phyloP scores from a whole-genome alignment of 2,888 invertebrate genomes.

The Andrena chrysosceles region DNA sequence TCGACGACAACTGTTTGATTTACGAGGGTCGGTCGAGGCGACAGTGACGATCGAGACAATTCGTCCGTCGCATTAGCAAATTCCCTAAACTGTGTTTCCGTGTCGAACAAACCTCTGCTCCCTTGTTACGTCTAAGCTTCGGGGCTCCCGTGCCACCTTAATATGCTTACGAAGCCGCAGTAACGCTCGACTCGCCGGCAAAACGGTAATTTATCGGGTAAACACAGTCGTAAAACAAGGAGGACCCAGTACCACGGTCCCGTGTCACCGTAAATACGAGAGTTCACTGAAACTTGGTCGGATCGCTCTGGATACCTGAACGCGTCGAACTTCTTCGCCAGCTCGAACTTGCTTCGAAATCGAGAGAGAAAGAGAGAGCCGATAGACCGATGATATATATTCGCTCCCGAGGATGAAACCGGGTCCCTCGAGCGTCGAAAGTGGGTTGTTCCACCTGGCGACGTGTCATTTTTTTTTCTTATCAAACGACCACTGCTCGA shows the following conservation, averaged over 20 bases:
- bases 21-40: conserved; percentile 35
- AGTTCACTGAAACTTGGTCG: conserved; percentile 52
- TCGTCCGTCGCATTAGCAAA: conserved; percentile 47
- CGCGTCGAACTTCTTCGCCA: conserved; percentile 16
- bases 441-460: conserved; percentile 35
- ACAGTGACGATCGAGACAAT: conserved; percentile 53
- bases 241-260: conserved; percentile 13
- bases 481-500: background rate
- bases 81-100: conserved; percentile 63
- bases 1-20: conserved; percentile 12
- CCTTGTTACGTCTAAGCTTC: conserved; percentile 28
- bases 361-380: conserved; percentile 10
- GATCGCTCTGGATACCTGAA: conserved; percentile 40
- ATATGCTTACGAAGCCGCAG: conserved; percentile 67
- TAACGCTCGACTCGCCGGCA: conserved; percentile 56
- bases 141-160: conserved; percentile 40
- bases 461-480: conserved; percentile 34
- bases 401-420: background rate
- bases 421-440: conserved; percentile 7
- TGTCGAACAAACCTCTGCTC: conserved; percentile 47
- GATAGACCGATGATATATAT: conserved; percentile 26
- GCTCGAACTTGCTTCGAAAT: conserved; percentile 13
- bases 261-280: conserved; percentile 54
- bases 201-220: conserved; percentile 71
- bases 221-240: conserved; percentile 65